Evolutionary conservation across 2,797 vertebrate species (phyloP), one percentile per base, ranked within the genome.

Genomic region (Tarsius wallacei): DNA sequence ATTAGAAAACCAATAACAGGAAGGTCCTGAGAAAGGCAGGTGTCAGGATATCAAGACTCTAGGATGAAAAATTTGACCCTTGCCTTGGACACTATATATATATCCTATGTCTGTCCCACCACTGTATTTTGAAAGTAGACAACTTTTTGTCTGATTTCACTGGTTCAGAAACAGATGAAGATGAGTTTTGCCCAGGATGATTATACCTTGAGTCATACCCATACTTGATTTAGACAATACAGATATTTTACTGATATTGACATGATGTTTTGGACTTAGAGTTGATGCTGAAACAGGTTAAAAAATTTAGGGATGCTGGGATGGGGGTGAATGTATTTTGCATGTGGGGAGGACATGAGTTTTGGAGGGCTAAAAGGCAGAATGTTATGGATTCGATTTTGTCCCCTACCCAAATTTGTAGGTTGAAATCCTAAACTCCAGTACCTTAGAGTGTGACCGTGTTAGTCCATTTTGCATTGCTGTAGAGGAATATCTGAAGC

Each of bases 201-300:
- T 59, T 66, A 73, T 61, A 73, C 16, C 28, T 51, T 0, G 3
- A 84, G 42, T 59, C 61, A 87, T 21, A 90, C 24, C 24, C 66
- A n/a, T 13, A 51, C 49, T 33, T 93, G 55, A 81, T 74, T 78
- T 53, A 90, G 86, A 70, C 66, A 68, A 71, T 53, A 42, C 42
- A 5, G 42, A 42, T 42, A 42, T 42, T 42, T 42, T 42, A 42
- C 7, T 42, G 4, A 42, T 42, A 42, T 87, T 90, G 68, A 84
- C 22, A 80, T 93, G 66, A 96, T 10, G 73, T 68, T 63, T 77
- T 94, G 16, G 68, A 71, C 36, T 68, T 83, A 12, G 15, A 66
- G 51, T 81, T 88, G 55, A 81, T 83, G 47, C 42, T 91, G 28
- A 33, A 77, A n/a, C 78, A 49, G 28, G 47, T 68, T 59, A 68